phyloP scores from a whole-genome alignment of 2,797 vertebrate genomes.

The Hydrophis major region DNA sequence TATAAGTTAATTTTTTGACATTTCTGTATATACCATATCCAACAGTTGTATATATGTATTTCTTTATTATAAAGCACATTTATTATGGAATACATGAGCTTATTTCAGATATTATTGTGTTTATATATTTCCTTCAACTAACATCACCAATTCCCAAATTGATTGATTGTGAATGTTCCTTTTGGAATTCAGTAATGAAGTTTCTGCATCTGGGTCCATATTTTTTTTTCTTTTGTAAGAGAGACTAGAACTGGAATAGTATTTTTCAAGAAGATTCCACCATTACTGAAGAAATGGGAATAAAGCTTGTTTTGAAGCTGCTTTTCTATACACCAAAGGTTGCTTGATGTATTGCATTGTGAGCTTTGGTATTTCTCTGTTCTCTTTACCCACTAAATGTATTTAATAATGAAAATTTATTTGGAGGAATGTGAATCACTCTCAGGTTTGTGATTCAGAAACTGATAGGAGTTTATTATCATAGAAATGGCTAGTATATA shows the following conservation, averaged over 20 bases:
- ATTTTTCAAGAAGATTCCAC: neutral
- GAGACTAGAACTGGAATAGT: neutral
- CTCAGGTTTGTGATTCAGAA: constrained; percentile 10
- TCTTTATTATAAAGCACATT: neutral
- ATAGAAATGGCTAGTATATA: neutral
- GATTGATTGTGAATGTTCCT: neutral
- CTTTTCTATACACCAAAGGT: neutral
- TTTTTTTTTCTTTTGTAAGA: neutral
- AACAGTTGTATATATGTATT: neutral
- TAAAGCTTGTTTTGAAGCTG: neutral
- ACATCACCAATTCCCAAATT: neutral
- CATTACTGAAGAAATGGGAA: neutral
- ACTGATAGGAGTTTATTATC: neutral
- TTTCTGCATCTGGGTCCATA: neutral
- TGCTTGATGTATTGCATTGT: neutral
- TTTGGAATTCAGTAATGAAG: neutral
- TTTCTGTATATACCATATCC: neutral
- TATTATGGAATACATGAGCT: neutral
- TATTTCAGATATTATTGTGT: neutral
- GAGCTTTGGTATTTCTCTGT: neutral
- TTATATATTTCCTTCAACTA: neutral
- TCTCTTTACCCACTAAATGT: neutral
- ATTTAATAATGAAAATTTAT: neutral
- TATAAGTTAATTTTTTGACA: neutral
- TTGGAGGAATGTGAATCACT: constrained; percentile 5